A percentile compares a stretch with the other conserved stretches of the same genome.
Conservation (phyloP, 2,113 vertebrate species). For the Cebidichthys violaceus region DNA sequence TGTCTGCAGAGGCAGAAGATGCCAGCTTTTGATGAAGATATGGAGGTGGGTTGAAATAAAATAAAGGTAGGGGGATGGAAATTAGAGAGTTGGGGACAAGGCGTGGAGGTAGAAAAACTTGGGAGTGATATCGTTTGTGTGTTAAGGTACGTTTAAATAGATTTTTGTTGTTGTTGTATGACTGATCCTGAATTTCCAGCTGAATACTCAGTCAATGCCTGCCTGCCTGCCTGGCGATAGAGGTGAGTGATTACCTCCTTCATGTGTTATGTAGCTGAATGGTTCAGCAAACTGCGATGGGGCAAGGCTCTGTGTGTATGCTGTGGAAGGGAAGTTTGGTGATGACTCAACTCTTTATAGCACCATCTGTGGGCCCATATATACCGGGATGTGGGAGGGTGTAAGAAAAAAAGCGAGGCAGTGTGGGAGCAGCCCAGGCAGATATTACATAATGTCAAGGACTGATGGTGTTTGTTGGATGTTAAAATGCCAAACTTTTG, state of each 20-base stretch:
- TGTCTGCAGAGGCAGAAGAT: constrained; percentile 6
- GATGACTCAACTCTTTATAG: constrained; percentile 61
- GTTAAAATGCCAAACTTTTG: constrained; percentile 26
- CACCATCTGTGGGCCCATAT: constrained; percentile 65
- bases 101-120: no score
- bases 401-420: constrained; percentile 46
- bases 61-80: background rate
- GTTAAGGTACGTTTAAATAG: background rate
- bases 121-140: background rate
- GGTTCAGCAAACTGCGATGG: constrained; percentile 32
- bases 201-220: constrained; percentile 19
- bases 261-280: constrained; percentile 16
- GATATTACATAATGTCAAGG: constrained; percentile 56
- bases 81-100: background rate
- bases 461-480: constrained; percentile 47
- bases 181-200: constrained; percentile 13
- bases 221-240: constrained; percentile 9
- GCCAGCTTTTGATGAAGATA: constrained; percentile 6
- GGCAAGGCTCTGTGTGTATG: constrained; percentile 16
- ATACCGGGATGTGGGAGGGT: constrained; percentile 57
- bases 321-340: background rate
- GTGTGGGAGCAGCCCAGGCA: constrained; percentile 56
- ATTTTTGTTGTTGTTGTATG: background rate
- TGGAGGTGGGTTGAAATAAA: constrained; percentile 11
- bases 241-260: constrained; percentile 32